A percentile compares a stretch with the other conserved stretches of the same genome.
phyloP scores from a whole-genome alignment of 2,113 vertebrate species.

The Oreochromis spilurus region DNA sequence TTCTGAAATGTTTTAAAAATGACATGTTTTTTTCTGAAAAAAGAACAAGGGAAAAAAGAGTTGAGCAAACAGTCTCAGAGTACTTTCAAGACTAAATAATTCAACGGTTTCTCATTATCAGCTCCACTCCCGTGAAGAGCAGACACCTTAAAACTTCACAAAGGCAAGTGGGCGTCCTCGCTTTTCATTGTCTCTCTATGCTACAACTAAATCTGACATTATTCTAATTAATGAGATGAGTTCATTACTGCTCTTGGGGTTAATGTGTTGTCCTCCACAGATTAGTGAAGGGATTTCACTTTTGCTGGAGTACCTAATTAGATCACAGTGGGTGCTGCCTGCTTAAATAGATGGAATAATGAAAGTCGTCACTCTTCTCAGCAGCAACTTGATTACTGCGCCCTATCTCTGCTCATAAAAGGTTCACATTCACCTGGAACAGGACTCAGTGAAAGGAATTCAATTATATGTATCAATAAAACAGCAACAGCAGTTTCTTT shows the following conservation, averaged over 20 bases:
- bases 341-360: slow-evolving; percentile 53
- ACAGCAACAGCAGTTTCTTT: not conserved
- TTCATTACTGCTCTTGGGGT: slow-evolving; percentile 60
- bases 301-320: slow-evolving; percentile 55
- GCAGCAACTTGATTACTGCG: slow-evolving; percentile 39
- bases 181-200: not conserved
- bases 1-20: not conserved
- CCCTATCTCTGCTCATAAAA: slow-evolving; percentile 20
- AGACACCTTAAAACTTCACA: slow-evolving; percentile 32
- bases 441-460: not conserved
- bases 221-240: slow-evolving; percentile 55
- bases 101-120: slow-evolving; percentile 5
- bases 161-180: slow-evolving; percentile 36
- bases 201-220: slow-evolving; percentile 34
- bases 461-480: slow-evolving; percentile 35
- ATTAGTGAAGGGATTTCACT: slow-evolving; percentile 42
- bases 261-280: slow-evolving; percentile 57
- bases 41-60: not conserved
- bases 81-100: slow-evolving; percentile 27
- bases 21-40: not conserved
- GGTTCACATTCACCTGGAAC: slow-evolving; percentile 37
- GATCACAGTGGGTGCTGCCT: slow-evolving; percentile 52
- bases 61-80: not conserved
- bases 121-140: not conserved
- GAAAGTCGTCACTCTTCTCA: slow-evolving; percentile 52